Evolutionary conservation across 1,140 invertebrate species (phyloP).

Genomic region (Drosophila ananassae): DNA sequence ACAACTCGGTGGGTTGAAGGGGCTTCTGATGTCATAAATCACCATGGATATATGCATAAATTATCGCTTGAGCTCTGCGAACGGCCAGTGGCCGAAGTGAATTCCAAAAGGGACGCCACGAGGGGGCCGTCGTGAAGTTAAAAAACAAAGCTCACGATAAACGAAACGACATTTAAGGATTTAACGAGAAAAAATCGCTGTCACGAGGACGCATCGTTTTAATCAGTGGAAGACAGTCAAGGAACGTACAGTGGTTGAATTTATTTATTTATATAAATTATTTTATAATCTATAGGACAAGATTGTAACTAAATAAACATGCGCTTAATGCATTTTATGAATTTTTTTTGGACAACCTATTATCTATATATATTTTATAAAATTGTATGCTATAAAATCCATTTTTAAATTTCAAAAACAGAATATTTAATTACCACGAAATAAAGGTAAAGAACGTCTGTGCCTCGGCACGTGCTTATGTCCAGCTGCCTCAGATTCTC

Average conservation of each 20-base stretch:
- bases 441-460: conserved; percentile 1
- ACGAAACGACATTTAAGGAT: conserved; percentile 75
- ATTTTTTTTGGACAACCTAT: too few relatives aligned
- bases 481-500: conserved; percentile 39
- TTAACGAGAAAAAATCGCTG: conserved; percentile 78
- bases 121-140: conserved; percentile 27
- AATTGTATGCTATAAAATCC: background rate
- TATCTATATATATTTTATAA: background rate
- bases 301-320: too few relatives aligned
- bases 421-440: background rate
- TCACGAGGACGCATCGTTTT: conserved; percentile 71
- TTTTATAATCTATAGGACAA: background rate
- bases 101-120: background rate
- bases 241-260: conserved; percentile 10
- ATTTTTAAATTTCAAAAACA: background rate
- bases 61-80: conserved; percentile 58
- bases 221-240: conserved; percentile 68
- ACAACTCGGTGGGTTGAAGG: conserved; percentile 21
- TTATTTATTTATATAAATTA: background rate
- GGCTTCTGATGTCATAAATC: conserved; percentile 64
- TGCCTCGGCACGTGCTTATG: conserved; percentile 52
- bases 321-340: too few relatives aligned
- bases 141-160: conserved; percentile 70
- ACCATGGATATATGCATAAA: conserved; percentile 80
- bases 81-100: conserved; percentile 13